Base-by-base conservation (phyloP, 2,113 vertebrate genomes). In the Tetraodon nigroviridis region DNA sequence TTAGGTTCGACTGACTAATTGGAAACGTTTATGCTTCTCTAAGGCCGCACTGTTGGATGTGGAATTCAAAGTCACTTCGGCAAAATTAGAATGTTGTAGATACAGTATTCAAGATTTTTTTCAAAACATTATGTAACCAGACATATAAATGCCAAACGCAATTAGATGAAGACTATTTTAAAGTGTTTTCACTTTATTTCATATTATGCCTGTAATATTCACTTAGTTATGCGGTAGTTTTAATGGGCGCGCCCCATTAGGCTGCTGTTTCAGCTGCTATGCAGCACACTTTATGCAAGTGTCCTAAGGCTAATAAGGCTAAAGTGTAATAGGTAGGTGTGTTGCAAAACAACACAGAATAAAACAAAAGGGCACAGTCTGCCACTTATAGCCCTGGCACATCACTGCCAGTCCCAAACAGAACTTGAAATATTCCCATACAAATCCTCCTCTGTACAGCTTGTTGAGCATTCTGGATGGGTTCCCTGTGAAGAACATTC, bases 351-450 rank as follows among this genome's bases (percentile, higher is more conserved):
- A 84, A 83, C 50, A 56, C 67, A 78, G 32, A 12, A 11, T 59
- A 62, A 3, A 32, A 57, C 67, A 63, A 51, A 21, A 78, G 32
- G 8, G 8, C 2, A 64, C 61, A 10, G 24, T 65, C 29, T 56
- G 45, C 61, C 66, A 71, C 70, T 71, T 71, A 78, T 79, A 76
- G 72, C 72, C 80, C 72, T 64, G 71, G 71, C 61, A 68, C 29
- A 32, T 55, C 6, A 1, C 64, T 76, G 71, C 77, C 77, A 75
- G 73, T 74, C 67, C 59, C 22, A 71, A 54, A 71, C 24, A 46
- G 58, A 64, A 52, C 64, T 61, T 29, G 57, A 69, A 77, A 79
- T 71, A 77, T 79, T 78, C 74, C 71, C 46, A 13, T 59, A 52
- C 57, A 69, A 77, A 84, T 74, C 48, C 61, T 67, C 58, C 58